Percentiles rank a stretch among this genome's conserved stretches.
These are phyloP conservation scores for Epizoanthus rinbou DNA, from an alignment of 92 coral and sea anemone species.

Conservation along the genomic window DNA sequence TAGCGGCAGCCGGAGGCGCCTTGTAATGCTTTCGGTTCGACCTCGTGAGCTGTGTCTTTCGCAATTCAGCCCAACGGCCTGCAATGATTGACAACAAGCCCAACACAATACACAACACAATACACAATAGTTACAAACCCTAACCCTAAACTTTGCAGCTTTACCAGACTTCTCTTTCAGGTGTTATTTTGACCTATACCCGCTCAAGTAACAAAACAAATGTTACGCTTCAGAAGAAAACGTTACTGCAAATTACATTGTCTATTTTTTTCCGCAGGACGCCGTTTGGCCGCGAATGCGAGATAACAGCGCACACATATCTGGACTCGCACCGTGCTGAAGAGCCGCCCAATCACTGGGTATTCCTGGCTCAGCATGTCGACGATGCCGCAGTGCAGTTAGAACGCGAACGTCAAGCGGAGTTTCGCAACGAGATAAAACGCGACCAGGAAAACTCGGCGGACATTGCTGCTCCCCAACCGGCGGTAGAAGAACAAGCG, in stretches of 20 bases:
- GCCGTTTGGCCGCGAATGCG: conserved; percentile 96
- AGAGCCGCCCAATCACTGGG: conserved; percentile 94
- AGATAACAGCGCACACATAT: conserved; percentile 83
- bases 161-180: too few relatives aligned
- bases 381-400: conserved; percentile 80
- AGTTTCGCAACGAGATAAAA: conserved; percentile 59
- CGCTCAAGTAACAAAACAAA: too few relatives aligned
- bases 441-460: conserved; percentile 32
- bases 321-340: conserved; percentile 97
- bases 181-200: too few relatives aligned
- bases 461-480: background rate
- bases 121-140: too few relatives aligned
- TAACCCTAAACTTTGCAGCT: too few relatives aligned
- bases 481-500: conserved; percentile 18
- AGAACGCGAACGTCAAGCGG: conserved; percentile 72
- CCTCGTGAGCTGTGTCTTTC: too few relatives aligned
- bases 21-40: too few relatives aligned
- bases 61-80: too few relatives aligned
- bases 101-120: too few relatives aligned
- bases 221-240: too few relatives aligned
- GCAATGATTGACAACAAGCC: too few relatives aligned
- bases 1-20: too few relatives aligned
- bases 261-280: conserved; percentile 59
- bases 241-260: background rate
- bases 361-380: conserved; percentile 63